Evolutionary conservation across 1,140 invertebrate genomes (phyloP).

Genomic region (Drosophila bocki): DNA sequence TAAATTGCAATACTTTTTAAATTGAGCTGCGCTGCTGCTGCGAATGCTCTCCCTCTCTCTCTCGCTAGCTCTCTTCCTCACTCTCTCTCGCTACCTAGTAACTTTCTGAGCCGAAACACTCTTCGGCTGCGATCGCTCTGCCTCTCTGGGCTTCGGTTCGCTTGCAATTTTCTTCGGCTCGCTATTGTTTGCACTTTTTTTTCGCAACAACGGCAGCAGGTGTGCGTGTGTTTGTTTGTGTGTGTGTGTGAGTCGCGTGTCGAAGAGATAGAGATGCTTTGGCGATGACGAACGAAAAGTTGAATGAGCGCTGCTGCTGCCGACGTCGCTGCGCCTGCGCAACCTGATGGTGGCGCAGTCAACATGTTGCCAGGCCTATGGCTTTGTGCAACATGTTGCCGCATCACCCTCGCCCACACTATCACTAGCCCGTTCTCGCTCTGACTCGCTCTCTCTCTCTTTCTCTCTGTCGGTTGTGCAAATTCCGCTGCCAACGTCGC

Average conservation of each 20-base stretch:
- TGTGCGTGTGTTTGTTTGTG: slow-evolving; percentile 9
- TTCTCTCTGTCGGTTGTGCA: slow-evolving; percentile 1
- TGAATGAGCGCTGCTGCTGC: slow-evolving; percentile 59
- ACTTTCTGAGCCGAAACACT: slow-evolving; percentile 1
- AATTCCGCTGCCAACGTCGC: slow-evolving; percentile 26
- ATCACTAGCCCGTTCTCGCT: not conserved
- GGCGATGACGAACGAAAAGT: slow-evolving; percentile 42
- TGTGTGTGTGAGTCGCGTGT: slow-evolving; percentile 61
- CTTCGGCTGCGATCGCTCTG: slow-evolving; percentile 7
- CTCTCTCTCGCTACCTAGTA: not conserved
- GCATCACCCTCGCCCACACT: not conserved
- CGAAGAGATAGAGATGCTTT: slow-evolving; percentile 53
- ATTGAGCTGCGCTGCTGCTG: slow-evolving; percentile 42
- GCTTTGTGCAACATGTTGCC: slow-evolving; percentile 21
- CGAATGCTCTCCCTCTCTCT: slow-evolving; percentile 5
- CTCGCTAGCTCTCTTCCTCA: not conserved
- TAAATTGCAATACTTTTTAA: too few species aligned
- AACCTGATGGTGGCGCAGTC: slow-evolving; percentile 3
- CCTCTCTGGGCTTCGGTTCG: slow-evolving; percentile 13
- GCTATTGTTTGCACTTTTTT: slow-evolving; percentile 13
- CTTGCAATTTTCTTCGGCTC: slow-evolving; percentile 35
- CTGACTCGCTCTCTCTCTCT: not conserved
- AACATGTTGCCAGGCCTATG: slow-evolving; percentile 19
- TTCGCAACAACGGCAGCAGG: slow-evolving; percentile 2
- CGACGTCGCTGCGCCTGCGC: slow-evolving; percentile 3